Evolutionary conservation across 2,888 invertebrate genomes (phyloP).

Genomic region (Drosophila subquinaria): DNA sequence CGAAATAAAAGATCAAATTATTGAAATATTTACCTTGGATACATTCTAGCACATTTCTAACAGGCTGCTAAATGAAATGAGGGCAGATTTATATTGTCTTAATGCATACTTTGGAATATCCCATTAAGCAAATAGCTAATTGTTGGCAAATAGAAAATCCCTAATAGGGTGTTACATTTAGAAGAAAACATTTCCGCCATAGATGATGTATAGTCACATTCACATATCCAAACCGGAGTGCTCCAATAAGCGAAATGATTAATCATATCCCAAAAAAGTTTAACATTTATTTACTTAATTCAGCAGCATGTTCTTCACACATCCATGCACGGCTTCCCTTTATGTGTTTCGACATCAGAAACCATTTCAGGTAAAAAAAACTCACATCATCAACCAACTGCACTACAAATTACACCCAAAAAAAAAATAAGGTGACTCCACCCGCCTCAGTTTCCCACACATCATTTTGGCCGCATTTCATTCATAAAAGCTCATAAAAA

Average conservation of each 20-base stretch:
- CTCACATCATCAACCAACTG: constrained; percentile 10
- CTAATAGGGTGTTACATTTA: neutral
- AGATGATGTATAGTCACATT: neutral
- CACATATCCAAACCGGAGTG: neutral
- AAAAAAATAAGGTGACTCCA: constrained; percentile 1
- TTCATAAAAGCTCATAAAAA: constrained; percentile 51
- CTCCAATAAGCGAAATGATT: neutral
- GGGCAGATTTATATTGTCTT: neutral
- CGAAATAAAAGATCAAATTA: constrained; percentile 13
- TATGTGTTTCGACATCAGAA: neutral
- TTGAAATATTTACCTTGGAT: neutral
- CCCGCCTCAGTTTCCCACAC: constrained; percentile 62
- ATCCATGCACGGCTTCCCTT: constrained; percentile 21
- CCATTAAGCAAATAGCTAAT: neutral
- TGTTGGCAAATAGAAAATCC: constrained; percentile 8
- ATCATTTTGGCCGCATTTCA: constrained; percentile 43
- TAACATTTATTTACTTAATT: neutral
- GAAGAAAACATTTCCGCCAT: neutral
- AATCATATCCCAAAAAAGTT: neutral
- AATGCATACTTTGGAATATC: constrained; percentile 6
- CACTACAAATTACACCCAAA: constrained; percentile 31
- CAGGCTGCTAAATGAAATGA: constrained; percentile 6
- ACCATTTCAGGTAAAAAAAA: constrained; percentile 9
- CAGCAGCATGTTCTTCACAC: constrained; percentile 28
- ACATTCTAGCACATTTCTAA: constrained; percentile 14